Base-by-base conservation (phyloP, 1,140 invertebrate species). In the Galleria mellonella region DNA sequence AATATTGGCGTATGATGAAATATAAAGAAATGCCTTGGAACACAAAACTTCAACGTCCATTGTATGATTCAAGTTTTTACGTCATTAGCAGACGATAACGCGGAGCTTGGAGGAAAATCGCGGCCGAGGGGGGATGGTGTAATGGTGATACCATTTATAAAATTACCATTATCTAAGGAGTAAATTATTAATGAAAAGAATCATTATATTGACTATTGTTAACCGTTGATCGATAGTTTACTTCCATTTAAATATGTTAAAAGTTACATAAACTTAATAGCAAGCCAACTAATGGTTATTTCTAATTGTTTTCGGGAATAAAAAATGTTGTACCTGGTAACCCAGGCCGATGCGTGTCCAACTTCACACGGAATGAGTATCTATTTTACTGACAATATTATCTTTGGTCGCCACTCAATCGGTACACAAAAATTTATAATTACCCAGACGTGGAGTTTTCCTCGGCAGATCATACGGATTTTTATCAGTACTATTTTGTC, bases 11-110 rank as follows among this genome's bases (percentile, higher is more conserved):
- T 23, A 10, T 52, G 28, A 52, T 58, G 41, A 49, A 70, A 66
- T 51, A 48, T 47, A 23, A 46, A 46, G 60, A 69, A 71, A 62
- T 58, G 39, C 42, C 65, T 82, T 46, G 79, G 45, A 82, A 83
- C 79, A 62, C 77, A 74, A 83, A 79, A 83, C 79, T 76, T 83
- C 73, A 62, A 62, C 59, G 40, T 49, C 45, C 36, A 55, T 54
- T 46, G 37, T 55, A 57, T 61, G 66, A 62, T 49, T 62, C 11
- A 36, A 23, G 8, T 12, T 13, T 14, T 32, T 31, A 71, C 67
- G 64, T 72, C 71, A 65, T 52, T 52, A 30, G 38, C 47, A 32
- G 47, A 56, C 51, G 40, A 41, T 32, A 45, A 50, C 28, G 51
- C 40, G 47, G 43, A 44, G 50, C 36, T 58, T 43, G 43, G 17